Evolutionary conservation across 1,140 invertebrate genomes (phyloP), one percentile per base, ranked within the genome.

Genomic region (Danaus plexippus): DNA sequence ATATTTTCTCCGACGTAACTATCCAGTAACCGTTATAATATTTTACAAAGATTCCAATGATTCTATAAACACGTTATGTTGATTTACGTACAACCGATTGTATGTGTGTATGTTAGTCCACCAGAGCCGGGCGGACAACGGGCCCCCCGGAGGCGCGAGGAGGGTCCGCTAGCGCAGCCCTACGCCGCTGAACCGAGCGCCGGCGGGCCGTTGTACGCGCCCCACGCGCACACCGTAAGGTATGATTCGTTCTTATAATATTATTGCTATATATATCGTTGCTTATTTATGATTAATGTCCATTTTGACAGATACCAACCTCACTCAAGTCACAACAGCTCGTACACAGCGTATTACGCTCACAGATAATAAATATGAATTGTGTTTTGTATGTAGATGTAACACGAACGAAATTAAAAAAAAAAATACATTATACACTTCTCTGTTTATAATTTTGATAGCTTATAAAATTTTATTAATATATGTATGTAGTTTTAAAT

Each of bases 291-390:
- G 43, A 44, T 44, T 44, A 11, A 44, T 44, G 9, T 32, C n/a
- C 9, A 10, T 56, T 52, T 48, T 58, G 80, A 22, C 75, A 86
- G 80, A 43, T 86, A 86, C 52, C 83, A 86, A 65, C 83, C 83
- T 8, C 83, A 86, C 55, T 61, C 77, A 22, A 72, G 76, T 6
- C 79, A 82, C 61, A 82, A 80, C 49, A 79, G 73, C 52, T 72
- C 80, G 0, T 86, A 86, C 62, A 81, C 73, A 41, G 83, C 83
- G 0, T 86, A 86, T 57, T 86, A 86, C 61, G 75, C 82, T 7
- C 82, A 86, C 61, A 86, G 82, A 72, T 86, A 86, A 76, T 62
- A n/a, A 8, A 49, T 52, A n/a, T 49, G 18, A 1, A 15, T 15
- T 15, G 15, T 15, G 15, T 15, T 15, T 15, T 15, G 3, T 15